These are phyloP conservation scores for Epinotia bilunana DNA, from an alignment of 2,888 invertebrate species.

Conservation along the genomic window DNA sequence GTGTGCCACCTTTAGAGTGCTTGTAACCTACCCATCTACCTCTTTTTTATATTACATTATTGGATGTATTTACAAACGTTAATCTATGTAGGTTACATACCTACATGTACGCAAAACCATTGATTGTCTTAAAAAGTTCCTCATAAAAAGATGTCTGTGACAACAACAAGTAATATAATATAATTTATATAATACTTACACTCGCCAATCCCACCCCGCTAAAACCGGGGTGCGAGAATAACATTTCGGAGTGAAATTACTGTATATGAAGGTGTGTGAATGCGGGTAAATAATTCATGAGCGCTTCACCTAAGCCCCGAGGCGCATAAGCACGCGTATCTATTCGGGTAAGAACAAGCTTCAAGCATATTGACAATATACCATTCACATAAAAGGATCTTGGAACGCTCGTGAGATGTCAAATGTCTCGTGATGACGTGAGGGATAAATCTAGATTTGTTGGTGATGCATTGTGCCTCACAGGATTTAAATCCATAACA, in stretches of 20 bases:
- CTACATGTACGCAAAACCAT: no score
- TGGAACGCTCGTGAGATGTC: conserved; percentile 63
- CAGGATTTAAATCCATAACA: conserved; percentile 38
- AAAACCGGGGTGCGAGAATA: conserved; percentile 52
- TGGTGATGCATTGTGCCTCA: conserved; percentile 48
- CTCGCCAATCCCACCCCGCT: not conserved
- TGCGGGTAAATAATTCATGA: conserved; percentile 78
- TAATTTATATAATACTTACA: not conserved
- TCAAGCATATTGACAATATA: conserved; percentile 64
- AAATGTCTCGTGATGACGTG: conserved; percentile 64
- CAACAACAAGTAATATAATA: not conserved
- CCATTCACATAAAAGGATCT: conserved; percentile 65
- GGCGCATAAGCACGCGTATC: conserved; percentile 46
- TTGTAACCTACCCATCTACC: no score
- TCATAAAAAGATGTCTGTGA: not conserved
- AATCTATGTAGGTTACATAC: no score
- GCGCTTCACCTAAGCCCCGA: conserved; percentile 65
- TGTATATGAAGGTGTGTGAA: conserved; percentile 61
- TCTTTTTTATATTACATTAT: no score
- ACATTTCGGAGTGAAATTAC: conserved; percentile 60
- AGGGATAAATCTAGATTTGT: conserved; percentile 66
- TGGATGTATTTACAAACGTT: no score
- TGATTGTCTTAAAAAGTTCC: not conserved
- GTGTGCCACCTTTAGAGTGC: no score
- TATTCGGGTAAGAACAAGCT: conserved; percentile 40